Conservation (phyloP, 2,797 vertebrate species). For the Phrynocephalus vlangalii region DNA sequence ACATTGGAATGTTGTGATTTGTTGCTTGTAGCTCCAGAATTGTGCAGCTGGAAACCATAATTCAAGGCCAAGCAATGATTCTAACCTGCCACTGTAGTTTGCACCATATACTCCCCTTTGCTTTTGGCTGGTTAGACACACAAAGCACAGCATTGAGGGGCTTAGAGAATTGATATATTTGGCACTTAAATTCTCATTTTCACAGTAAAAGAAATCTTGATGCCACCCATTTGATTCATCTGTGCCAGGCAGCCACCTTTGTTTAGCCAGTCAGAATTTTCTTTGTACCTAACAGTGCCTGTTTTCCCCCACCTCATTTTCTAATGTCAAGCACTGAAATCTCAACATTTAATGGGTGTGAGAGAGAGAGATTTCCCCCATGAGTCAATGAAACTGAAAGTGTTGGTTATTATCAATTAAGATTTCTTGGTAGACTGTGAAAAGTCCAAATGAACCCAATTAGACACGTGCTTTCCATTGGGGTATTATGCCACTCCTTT, state of each 20-base stretch:
- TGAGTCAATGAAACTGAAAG: conserved; percentile 67
- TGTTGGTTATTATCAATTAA: conserved; percentile 80
- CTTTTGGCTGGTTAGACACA: conserved; percentile 30
- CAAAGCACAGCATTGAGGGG: conserved; percentile 22
- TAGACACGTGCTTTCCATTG: conserved; percentile 65
- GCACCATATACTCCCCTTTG: conserved; percentile 18
- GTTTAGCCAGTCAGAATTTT: conserved; percentile 75
- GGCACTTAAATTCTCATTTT: conserved; percentile 72
- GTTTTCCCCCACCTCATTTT: conserved; percentile 50
- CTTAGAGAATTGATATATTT: conserved; percentile 55
- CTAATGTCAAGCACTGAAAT: conserved; percentile 64
- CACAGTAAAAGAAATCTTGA: conserved; percentile 62
- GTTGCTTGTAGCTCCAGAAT: conserved; percentile 2
- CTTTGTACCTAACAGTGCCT: conserved; percentile 73
- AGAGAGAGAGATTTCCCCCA: conserved; percentile 66
- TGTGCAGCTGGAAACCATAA: conserved; percentile 39
- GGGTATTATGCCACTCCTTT: conserved; percentile 56
- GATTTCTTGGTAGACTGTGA: conserved; percentile 72
- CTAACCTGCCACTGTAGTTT: conserved; percentile 31
- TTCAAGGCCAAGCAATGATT: conserved; percentile 8
- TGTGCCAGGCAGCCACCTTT: conserved; percentile 69
- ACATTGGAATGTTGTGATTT: conserved; percentile 11
- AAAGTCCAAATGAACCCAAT: conserved; percentile 74
- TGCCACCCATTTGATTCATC: conserved; percentile 70
- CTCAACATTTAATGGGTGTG: conserved; percentile 75